These are phyloP conservation scores for Didymodactylos carnosus DNA, from an alignment of 2,888 invertebrate genomes.

Conservation along the genomic window DNA sequence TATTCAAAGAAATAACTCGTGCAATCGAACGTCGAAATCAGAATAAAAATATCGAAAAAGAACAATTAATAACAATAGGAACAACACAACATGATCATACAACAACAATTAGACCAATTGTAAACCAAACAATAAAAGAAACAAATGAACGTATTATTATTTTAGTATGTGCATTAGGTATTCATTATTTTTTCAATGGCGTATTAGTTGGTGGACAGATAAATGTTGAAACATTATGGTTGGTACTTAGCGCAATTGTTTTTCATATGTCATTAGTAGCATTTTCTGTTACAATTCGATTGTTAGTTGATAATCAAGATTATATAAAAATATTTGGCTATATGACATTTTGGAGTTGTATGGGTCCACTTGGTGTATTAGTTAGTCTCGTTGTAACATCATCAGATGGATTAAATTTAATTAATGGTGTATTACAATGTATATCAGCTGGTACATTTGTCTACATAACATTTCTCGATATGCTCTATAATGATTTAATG, in stretches of 20 bases:
- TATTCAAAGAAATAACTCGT: background rate
- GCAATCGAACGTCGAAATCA: background rate
- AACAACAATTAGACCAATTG: too few species aligned
- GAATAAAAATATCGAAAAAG: background rate
- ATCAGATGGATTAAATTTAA: background rate
- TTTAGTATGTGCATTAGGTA: background rate
- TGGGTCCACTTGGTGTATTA: background rate
- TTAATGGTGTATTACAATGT: background rate
- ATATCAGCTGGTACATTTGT: background rate
- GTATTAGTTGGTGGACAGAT: background rate
- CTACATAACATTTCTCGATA: background rate
- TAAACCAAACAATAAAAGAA: too few species aligned
- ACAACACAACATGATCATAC: background rate
- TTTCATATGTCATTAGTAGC: background rate
- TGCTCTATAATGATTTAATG: background rate
- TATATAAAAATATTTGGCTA: background rate
- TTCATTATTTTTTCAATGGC: background rate
- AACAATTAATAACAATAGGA: background rate
- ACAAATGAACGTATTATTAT: background rate
- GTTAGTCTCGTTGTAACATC: background rate
- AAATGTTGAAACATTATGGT: background rate
- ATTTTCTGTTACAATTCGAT: background rate
- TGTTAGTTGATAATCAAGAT: background rate
- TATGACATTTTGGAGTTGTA: background rate
- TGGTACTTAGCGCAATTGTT: background rate